Evolutionary conservation across 64 coral and sea anemone genomes (phyloP).

Genomic region (Actinia tenebrosa): DNA sequence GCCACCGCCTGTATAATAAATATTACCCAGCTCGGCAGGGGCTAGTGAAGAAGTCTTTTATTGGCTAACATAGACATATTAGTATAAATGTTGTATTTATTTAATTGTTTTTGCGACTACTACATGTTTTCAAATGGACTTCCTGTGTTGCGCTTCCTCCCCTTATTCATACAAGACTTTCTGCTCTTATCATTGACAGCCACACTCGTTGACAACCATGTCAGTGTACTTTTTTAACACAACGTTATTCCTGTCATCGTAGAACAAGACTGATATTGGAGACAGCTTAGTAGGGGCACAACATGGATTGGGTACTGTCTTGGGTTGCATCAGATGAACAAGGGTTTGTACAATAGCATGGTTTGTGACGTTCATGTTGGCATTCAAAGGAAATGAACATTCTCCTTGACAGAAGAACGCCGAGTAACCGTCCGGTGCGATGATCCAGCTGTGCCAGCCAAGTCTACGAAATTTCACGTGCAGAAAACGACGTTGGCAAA

Average conservation of each 20-base stretch:
- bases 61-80: no score
- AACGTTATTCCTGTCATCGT: conserved; percentile 82
- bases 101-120: no score
- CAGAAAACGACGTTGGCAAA: conserved; percentile 55
- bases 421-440: conserved; percentile 90
- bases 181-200: conserved; percentile 54
- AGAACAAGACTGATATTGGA: conserved; percentile 82
- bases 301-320: conserved; percentile 68
- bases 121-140: no score
- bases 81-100: no score
- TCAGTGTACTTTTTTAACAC: conserved; percentile 89
- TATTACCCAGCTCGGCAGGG: no score
- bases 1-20: no score
- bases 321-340: conserved; percentile 78
- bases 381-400: conserved; percentile 69
- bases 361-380: conserved; percentile 73
- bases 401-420: conserved; percentile 81
- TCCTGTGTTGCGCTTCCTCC: no score
- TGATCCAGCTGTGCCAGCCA: conserved; percentile 85
- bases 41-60: no score
- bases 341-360: conserved; percentile 95
- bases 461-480: conserved; percentile 78
- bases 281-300: conserved; percentile 78
- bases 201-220: conserved; percentile 96
- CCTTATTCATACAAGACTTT: no score